These are phyloP conservation scores for Anguilla pacifica DNA, from an alignment of 2,797 vertebrate genomes.

Conservation along the genomic window DNA sequence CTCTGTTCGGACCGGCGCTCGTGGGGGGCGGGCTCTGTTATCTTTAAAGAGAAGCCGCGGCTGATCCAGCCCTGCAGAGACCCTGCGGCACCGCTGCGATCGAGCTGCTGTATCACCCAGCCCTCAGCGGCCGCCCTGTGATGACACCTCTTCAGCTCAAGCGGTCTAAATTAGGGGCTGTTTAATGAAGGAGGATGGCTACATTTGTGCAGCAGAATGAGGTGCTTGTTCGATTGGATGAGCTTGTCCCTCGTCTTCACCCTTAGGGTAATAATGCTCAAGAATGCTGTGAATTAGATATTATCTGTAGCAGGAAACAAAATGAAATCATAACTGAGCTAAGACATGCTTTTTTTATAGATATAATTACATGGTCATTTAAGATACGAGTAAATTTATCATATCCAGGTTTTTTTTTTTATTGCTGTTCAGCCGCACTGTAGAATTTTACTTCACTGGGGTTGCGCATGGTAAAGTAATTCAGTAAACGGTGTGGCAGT, in stretches of 20 bases:
- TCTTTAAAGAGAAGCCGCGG: neutral
- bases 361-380: neutral
- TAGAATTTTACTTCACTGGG: no score
- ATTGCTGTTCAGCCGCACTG: no score
- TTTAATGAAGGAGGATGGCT: neutral
- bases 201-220: neutral
- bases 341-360: no score
- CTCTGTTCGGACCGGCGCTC: neutral
- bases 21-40: neutral
- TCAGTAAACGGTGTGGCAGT: no score
- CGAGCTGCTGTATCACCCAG: neutral
- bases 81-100: neutral
- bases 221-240: neutral
- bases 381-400: neutral
- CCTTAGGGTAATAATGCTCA: neutral
- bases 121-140: neutral
- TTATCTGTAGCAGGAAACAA: neutral
- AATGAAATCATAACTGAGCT: neutral
- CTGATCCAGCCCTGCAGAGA: neutral
- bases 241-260: neutral
- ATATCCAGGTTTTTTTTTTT: no score
- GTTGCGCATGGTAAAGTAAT: no score
- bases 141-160: neutral
- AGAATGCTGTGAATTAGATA: neutral
- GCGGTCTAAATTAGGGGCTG: neutral